These are phyloP conservation scores for Thecophora atra DNA, from an alignment of 2,888 invertebrate genomes.

Conservation along the genomic window DNA sequence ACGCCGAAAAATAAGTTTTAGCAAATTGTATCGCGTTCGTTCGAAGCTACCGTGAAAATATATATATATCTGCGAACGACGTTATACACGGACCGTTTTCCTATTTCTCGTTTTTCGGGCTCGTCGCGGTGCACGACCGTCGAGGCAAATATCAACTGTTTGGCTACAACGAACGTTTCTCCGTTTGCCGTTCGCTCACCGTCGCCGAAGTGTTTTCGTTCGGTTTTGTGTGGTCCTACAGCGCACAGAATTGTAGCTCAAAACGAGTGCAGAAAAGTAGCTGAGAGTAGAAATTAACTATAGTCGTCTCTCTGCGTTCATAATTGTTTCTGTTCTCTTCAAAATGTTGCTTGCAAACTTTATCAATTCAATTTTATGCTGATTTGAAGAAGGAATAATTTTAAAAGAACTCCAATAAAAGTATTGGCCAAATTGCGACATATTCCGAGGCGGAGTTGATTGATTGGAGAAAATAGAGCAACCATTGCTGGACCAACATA, in stretches of 20 bases:
- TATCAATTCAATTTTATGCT: conserved; percentile 34
- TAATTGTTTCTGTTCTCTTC: conserved; percentile 31
- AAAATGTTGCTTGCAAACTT: conserved; percentile 44
- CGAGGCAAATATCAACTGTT: conserved; percentile 55
- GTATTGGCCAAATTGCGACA: conserved; percentile 8
- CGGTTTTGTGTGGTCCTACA: conserved; percentile 9
- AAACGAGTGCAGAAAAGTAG: conserved; percentile 22
- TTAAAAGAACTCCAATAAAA: neutral
- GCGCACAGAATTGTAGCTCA: neutral
- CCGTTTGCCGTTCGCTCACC: conserved; percentile 50
- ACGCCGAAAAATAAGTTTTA: conserved; percentile 38
- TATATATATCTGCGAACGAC: conserved; percentile 28
- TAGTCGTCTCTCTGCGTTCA: conserved; percentile 45
- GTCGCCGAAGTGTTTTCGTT: conserved; percentile 37
- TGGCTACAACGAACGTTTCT: conserved; percentile 32
- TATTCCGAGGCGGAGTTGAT: neutral
- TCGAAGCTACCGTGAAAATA: conserved; percentile 29
- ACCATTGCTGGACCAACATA: conserved; percentile 30
- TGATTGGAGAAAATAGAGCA: conserved; percentile 18
- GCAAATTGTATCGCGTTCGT: conserved; percentile 38
- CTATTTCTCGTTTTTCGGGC: conserved; percentile 46
- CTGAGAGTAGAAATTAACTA: conserved; percentile 28
- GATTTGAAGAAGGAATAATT: conserved; percentile 36
- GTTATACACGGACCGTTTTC: conserved; percentile 51
- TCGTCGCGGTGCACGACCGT: conserved; percentile 61